phyloP scores from a whole-genome alignment of 2,113 vertebrate species.

The Tychaedon coryphoeus region DNA sequence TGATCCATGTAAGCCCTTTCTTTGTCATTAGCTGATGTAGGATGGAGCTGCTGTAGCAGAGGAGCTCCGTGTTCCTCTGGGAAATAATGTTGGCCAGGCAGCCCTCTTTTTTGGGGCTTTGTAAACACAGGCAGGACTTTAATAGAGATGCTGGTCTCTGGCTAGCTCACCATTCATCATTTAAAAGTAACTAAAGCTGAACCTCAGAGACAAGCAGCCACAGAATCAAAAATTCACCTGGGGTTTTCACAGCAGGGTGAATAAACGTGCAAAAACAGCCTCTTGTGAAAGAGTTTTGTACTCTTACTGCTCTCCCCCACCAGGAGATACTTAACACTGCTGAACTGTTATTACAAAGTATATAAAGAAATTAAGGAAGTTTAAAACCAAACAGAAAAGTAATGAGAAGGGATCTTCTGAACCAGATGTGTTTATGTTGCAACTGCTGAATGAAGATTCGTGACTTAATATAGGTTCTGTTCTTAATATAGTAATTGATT shows the following conservation, averaged over 20 bases:
- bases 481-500: neutral
- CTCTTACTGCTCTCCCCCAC: neutral
- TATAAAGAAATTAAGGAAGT: neutral
- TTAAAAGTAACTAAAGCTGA: neutral
- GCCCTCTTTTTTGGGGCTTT: rapidly evolving
- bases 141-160: neutral
- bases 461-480: neutral
- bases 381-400: neutral
- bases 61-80: neutral
- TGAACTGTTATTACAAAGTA: neutral
- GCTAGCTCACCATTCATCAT: neutral
- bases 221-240: neutral
- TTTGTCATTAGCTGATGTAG: neutral
- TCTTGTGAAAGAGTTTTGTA: neutral
- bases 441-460: neutral
- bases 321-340: neutral
- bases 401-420: neutral
- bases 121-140: neutral
- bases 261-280: neutral
- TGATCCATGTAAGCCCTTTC: neutral
- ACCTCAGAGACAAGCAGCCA: neutral
- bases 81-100: neutral
- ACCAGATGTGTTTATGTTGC: neutral
- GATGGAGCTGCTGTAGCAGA: neutral
- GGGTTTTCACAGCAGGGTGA: neutral